Evolutionary conservation across 2,113 vertebrate genomes (phyloP).

Genomic region (Lanius ludovicianus): DNA sequence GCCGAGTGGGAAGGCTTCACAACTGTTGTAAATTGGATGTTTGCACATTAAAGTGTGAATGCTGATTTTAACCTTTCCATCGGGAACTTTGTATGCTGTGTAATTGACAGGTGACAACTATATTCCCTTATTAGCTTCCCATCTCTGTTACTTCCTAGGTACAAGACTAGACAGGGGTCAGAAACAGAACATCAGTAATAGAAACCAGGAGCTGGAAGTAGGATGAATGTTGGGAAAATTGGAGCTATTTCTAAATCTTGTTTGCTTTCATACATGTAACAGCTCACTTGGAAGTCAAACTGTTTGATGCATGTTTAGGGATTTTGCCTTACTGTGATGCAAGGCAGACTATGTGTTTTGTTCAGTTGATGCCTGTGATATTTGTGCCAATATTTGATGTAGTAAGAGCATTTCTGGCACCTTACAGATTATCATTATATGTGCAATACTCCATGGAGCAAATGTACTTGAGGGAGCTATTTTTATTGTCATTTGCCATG

Average conservation of each 20-base stretch:
- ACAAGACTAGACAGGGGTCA: background rate
- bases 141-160: background rate
- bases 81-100: background rate
- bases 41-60: background rate
- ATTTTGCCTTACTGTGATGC: background rate
- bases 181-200: background rate
- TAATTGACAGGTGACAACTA: background rate
- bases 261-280: background rate
- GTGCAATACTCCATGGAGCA: background rate
- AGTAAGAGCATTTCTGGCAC: background rate
- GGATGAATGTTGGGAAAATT: background rate
- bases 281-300: background rate
- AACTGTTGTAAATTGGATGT: background rate
- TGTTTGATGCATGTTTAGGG: background rate
- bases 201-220: background rate
- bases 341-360: background rate
- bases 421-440: background rate
- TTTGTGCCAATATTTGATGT: background rate
- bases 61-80: constrained; percentile 9
- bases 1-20: background rate
- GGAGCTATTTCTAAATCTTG: background rate
- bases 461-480: background rate
- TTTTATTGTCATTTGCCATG: background rate
- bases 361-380: background rate
- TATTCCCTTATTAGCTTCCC: background rate